phyloP scores from a whole-genome alignment of 2,888 invertebrate species.

The Idaea biselata region DNA sequence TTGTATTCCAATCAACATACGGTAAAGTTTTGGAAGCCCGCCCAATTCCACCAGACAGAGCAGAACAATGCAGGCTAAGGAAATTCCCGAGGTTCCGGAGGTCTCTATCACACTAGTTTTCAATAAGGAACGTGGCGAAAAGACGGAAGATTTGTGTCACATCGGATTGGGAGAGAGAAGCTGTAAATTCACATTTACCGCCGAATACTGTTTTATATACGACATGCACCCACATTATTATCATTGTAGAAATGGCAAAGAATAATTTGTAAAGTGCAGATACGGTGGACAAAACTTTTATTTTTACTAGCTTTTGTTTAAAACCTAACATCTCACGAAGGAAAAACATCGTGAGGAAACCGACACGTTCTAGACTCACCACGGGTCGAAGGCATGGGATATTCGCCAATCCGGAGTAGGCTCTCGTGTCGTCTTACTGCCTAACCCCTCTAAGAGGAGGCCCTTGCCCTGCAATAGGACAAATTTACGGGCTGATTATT shows the following conservation, averaged over 20 bases:
- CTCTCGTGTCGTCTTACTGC: too few species aligned
- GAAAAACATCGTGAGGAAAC: too few species aligned
- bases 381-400: too few species aligned
- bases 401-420: too few species aligned
- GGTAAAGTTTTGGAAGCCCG: neutral
- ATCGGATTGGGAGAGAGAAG: slow-evolving; percentile 35
- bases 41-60: neutral
- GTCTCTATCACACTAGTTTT: neutral
- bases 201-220: slow-evolving; percentile 40
- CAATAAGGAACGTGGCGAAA: slow-evolving; percentile 14
- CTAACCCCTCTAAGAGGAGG: too few species aligned
- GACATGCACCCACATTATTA: slow-evolving; percentile 51
- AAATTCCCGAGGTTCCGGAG: neutral
- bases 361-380: too few species aligned
- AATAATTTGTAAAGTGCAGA: slow-evolving; percentile 25
- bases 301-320: slow-evolving; percentile 1
- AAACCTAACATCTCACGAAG: too few species aligned
- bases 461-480: too few species aligned
- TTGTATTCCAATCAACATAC: neutral
- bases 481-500: too few species aligned
- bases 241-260: slow-evolving; percentile 40
- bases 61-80: neutral
- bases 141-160: slow-evolving; percentile 43
- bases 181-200: slow-evolving; percentile 40
- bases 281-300: neutral